Evolutionary conservation across 1,140 invertebrate genomes (phyloP).

Genomic region (Pogonomyrmex barbatus): DNA sequence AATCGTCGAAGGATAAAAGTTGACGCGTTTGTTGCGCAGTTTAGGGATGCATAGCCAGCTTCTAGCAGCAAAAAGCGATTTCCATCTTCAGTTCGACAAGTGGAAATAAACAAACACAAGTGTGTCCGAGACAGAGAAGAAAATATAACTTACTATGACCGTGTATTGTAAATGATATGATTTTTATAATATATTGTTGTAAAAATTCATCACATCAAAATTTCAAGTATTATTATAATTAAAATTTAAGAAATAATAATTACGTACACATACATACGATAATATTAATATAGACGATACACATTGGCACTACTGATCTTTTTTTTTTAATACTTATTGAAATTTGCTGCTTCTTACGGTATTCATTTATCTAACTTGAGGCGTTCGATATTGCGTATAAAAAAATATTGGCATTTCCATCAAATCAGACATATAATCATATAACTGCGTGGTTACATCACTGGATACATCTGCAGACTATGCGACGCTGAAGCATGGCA

Average conservation of each 20-base stretch:
- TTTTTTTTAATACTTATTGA: not conserved
- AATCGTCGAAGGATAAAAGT: constrained; percentile 40
- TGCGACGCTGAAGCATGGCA: constrained; percentile 15
- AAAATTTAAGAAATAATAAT: not conserved
- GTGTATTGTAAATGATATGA: not conserved
- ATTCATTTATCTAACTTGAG: constrained; percentile 5
- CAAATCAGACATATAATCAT: not conserved
- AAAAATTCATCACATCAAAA: not conserved
- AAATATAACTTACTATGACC: too few relatives aligned
- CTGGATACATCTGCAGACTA: constrained; percentile 12
- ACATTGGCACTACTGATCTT: not conserved
- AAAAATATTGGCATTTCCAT: constrained; percentile 38
- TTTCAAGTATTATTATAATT: not conserved
- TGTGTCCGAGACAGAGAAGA: not conserved
- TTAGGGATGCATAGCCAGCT: constrained; percentile 2
- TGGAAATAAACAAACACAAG: constrained; percentile 11
- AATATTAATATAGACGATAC: not conserved
- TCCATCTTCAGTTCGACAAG: not conserved
- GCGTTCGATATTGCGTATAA: constrained; percentile 22
- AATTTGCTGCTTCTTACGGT: not conserved
- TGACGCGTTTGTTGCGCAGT: constrained; percentile 33
- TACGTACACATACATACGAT: not conserved
- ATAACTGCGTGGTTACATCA: constrained; percentile 4
- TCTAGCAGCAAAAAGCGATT: not conserved
- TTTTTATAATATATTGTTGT: not conserved